Conservation (phyloP, 2,113 vertebrate genomes). For the Limanda limanda region DNA sequence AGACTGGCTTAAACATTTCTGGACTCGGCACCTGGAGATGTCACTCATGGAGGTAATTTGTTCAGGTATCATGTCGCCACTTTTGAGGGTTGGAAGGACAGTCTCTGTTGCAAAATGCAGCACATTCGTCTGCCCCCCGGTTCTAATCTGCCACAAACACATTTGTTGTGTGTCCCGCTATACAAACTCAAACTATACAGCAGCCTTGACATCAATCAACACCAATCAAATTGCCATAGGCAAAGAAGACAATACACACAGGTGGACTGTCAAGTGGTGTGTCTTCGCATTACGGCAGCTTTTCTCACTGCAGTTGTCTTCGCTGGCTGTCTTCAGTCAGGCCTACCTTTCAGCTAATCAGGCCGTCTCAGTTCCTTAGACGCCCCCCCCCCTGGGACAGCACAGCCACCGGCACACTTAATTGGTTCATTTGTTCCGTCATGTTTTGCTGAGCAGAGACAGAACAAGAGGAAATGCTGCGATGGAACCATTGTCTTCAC, state of each 20-base stretch:
- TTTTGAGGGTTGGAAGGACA: slow-evolving; percentile 11
- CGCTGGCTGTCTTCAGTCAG: slow-evolving; percentile 72
- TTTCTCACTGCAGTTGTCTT: slow-evolving; percentile 52
- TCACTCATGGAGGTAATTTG: slow-evolving; percentile 49
- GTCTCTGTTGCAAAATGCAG: slow-evolving; percentile 29
- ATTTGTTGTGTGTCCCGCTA: slow-evolving; percentile 2
- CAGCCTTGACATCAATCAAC: slow-evolving; percentile 46
- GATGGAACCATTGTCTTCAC: slow-evolving; percentile 74
- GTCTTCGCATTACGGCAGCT: slow-evolving; percentile 48
- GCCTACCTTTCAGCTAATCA: slow-evolving; percentile 81
- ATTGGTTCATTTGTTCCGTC: slow-evolving; percentile 86
- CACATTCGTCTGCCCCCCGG: slow-evolving; percentile 22
- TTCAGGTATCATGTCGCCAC: slow-evolving; percentile 11
- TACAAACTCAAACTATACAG: slow-evolving; percentile 26
- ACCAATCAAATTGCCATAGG: slow-evolving; percentile 49
- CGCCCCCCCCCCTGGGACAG: slow-evolving; percentile 68
- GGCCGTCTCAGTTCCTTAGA: slow-evolving; percentile 75
- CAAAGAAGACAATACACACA: slow-evolving; percentile 34
- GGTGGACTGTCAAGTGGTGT: slow-evolving; percentile 24
- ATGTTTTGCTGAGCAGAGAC: slow-evolving; percentile 83
- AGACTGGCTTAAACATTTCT: slow-evolving; percentile 56
- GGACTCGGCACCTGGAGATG: slow-evolving; percentile 48
- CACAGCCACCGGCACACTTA: slow-evolving; percentile 78
- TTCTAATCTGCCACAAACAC: slow-evolving; percentile 24
- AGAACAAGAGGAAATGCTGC: slow-evolving; percentile 76